phyloP scores from a whole-genome alignment of 2,113 vertebrate species.

The Atherinomorus stipes region DNA sequence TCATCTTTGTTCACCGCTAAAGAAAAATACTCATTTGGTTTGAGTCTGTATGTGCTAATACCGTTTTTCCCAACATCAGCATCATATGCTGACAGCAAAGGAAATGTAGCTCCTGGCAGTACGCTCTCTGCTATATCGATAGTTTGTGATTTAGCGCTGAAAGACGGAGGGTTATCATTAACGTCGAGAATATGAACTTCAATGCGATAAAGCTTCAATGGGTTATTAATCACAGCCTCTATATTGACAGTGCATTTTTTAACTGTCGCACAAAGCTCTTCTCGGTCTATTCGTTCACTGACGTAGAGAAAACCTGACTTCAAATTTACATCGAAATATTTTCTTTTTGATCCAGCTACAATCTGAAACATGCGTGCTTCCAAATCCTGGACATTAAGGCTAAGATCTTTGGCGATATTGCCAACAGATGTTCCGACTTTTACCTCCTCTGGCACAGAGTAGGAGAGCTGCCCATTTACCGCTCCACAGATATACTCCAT shows the following conservation, averaged over 20 bases:
- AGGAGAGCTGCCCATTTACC: constrained; percentile 68
- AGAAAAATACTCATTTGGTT: constrained; percentile 77
- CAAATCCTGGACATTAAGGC: constrained; percentile 73
- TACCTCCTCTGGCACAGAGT: constrained; percentile 80
- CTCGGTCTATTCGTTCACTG: constrained; percentile 71
- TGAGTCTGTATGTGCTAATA: constrained; percentile 82
- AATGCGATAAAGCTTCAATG: constrained; percentile 72
- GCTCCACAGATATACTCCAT: constrained; percentile 48
- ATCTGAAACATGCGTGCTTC: constrained; percentile 77
- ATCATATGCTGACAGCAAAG: constrained; percentile 52
- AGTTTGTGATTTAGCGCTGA: constrained; percentile 50
- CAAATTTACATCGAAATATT: constrained; percentile 79
- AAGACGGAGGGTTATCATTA: constrained; percentile 77
- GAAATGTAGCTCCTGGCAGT: constrained; percentile 61
- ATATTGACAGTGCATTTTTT: constrained; percentile 61
- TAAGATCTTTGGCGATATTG: constrained; percentile 81
- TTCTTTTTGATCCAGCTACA: constrained; percentile 69
- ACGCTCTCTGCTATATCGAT: constrained; percentile 67
- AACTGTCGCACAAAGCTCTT: constrained; percentile 62
- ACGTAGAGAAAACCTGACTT: constrained; percentile 79
- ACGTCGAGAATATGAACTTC: constrained; percentile 74
- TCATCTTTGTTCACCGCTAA: constrained; percentile 76
- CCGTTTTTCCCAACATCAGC: constrained; percentile 66
- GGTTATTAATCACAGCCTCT: constrained; percentile 74
- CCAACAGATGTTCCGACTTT: constrained; percentile 78